Conservation (phyloP, 2,888 invertebrate genomes). For the Hirtodrosophila alboralis region DNA sequence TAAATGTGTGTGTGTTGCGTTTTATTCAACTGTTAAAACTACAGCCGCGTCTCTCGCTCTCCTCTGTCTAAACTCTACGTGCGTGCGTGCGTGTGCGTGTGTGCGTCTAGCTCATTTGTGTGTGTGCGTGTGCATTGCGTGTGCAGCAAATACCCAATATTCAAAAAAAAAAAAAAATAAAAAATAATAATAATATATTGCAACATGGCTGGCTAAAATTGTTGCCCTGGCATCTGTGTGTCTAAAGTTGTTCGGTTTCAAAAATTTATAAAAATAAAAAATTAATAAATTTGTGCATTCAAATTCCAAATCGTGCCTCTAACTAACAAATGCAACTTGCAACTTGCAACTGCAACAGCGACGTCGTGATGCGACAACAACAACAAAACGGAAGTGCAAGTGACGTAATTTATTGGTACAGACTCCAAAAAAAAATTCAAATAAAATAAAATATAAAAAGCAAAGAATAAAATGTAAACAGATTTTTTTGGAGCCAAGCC, state of each 20-base stretch:
- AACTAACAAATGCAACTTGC: slow-evolving; percentile 55
- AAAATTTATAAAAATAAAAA: slow-evolving; percentile 30
- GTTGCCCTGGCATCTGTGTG: slow-evolving; percentile 39
- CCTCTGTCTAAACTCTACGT: too few relatives aligned
- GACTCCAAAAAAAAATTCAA: slow-evolving; percentile 52
- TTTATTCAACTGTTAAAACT: slow-evolving; percentile 41
- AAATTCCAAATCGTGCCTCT: slow-evolving; percentile 77
- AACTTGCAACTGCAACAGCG: slow-evolving; percentile 52
- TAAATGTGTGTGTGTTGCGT: slow-evolving; percentile 46
- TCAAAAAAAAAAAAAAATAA: slow-evolving; percentile 32
- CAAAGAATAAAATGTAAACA: slow-evolving; percentile 19
- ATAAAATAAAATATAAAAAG: too few relatives aligned
- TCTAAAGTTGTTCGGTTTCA: slow-evolving; percentile 77
- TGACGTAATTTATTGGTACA: slow-evolving; percentile 72
- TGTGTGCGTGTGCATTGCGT: slow-evolving; percentile 14
- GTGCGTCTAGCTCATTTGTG: slow-evolving; percentile 12
- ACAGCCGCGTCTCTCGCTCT: slow-evolving; percentile 37
- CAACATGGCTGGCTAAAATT: slow-evolving; percentile 68
- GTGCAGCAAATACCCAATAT: slow-evolving; percentile 31
- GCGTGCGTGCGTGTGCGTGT: slow-evolving; percentile 28
- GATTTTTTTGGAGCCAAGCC: slow-evolving; percentile 48
- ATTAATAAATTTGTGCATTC: slow-evolving; percentile 66
- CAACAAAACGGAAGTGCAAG: slow-evolving; percentile 73
- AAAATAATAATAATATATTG: slow-evolving; percentile 53
- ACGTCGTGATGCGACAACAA: slow-evolving; percentile 35